phyloP scores from a whole-genome alignment of 2,797 vertebrate genomes.

The Pipistrellus nathusii region DNA sequence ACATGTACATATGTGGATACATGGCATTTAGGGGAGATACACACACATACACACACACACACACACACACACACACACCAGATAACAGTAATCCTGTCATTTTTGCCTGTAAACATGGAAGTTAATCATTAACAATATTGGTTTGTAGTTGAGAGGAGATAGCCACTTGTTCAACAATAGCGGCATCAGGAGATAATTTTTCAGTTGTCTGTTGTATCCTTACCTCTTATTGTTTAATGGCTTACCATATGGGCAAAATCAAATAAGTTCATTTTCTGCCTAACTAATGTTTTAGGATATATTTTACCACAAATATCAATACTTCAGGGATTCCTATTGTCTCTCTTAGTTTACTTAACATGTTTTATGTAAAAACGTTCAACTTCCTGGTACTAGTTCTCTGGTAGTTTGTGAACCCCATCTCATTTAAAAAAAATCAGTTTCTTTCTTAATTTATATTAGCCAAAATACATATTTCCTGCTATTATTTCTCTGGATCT shows the following conservation, averaged over 20 bases:
- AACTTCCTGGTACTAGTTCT: neutral
- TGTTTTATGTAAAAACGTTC: neutral
- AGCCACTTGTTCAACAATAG: neutral
- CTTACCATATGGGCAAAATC: neutral
- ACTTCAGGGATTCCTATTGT: neutral
- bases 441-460: neutral
- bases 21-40: neutral
- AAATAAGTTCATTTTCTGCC: neutral
- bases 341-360: neutral
- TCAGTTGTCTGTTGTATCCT: neutral
- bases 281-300: slow-evolving; percentile 18
- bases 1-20: neutral
- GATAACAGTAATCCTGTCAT: neutral
- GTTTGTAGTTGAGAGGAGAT: neutral
- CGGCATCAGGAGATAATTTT: neutral
- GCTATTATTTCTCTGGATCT: neutral
- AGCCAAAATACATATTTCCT: neutral
- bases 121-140: neutral
- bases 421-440: neutral
- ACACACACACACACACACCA: neutral
- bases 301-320: neutral
- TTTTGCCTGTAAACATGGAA: neutral
- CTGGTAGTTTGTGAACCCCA: neutral
- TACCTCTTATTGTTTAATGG: neutral
- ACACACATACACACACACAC: neutral